Base-by-base conservation (phyloP, 2,113 vertebrate species). In the Indri indri region DNA sequence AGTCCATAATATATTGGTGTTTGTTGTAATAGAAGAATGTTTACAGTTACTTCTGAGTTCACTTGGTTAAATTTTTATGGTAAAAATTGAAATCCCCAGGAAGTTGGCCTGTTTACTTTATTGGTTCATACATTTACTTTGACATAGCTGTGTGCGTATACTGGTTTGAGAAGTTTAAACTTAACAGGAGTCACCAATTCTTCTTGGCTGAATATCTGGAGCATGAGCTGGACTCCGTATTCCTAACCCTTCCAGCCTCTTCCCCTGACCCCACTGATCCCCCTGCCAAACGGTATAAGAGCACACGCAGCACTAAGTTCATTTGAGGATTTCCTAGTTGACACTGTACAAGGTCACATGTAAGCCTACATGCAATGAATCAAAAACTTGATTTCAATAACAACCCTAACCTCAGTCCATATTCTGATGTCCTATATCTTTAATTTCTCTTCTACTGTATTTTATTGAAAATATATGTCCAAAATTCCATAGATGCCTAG, bases 21-120 rank as follows among this genome's bases (percentile, higher is more conserved):
- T 96, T 94, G 27, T 90, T 91, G 23, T 87, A 93, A 91, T 91
- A 82, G 47, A 84, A 96, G 94, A 95, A 93, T 87, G 13, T 54
- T 97, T 89, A 68, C 93, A 97, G 73, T 95, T 91, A 65, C 66
- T 82, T 89, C 89, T 79, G 61, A 84, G 37, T 83, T 91, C 34
- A 70, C 23, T 86, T 94, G 79, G 37, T 91, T 47, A 93, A 68
- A 89, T 37, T 82, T 96, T 89, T 93, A 94, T 93, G 66, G 32
- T 94, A 71, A 82, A 94, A 96, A 66, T 90, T 77, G 89, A 93
- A 73, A 93, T 34, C 25, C 42, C 57, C n/a, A 70, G 77, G 61
- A 95, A 94, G n/a, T 10, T 79, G 42, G 16, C 14, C 20, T 50
- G 61, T 91, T 73, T 88, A 81, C 47, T 63, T 34, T 76, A 34